Conservation (phyloP, 2,113 vertebrate species). For the Pluvianellus socialis region DNA sequence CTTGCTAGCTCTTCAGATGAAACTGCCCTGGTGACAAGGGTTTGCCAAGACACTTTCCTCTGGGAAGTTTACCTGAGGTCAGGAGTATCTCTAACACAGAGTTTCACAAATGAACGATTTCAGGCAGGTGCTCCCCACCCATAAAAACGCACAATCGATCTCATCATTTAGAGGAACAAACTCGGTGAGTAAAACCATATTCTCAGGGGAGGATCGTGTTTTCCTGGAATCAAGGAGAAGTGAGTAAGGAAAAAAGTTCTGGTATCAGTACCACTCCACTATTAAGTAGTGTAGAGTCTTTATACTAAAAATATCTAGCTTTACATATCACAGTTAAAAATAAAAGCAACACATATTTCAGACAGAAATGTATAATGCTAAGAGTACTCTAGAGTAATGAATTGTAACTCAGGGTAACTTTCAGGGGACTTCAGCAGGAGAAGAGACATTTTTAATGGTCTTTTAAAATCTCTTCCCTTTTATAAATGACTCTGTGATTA, state of each 20-base stretch:
- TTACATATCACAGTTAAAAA: slow-evolving; percentile 18
- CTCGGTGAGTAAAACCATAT: background rate
- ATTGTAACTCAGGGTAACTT: slow-evolving; percentile 9
- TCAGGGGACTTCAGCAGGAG: background rate
- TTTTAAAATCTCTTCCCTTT: background rate
- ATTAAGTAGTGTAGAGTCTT: background rate
- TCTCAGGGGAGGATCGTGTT: background rate
- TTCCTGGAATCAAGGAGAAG: background rate
- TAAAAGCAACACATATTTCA: slow-evolving; percentile 24
- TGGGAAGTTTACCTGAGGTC: background rate
- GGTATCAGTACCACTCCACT: background rate
- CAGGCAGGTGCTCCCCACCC: background rate
- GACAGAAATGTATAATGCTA: background rate
- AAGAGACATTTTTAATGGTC: background rate
- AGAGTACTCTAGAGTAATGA: slow-evolving; percentile 1
- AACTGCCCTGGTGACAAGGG: accelerated
- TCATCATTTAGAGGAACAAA: background rate
- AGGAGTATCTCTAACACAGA: background rate
- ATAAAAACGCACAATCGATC: background rate
- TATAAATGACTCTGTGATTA: background rate
- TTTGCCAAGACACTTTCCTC: background rate
- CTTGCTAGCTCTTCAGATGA: background rate
- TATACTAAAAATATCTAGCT: slow-evolving; percentile 25
- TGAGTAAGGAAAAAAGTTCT: background rate
- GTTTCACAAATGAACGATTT: background rate